A percentile compares a stretch with the other conserved stretches of the same genome.
Evolutionary conservation across 2,797 vertebrate genomes (phyloP).

Genomic region (Melanotaenia nigrans): DNA sequence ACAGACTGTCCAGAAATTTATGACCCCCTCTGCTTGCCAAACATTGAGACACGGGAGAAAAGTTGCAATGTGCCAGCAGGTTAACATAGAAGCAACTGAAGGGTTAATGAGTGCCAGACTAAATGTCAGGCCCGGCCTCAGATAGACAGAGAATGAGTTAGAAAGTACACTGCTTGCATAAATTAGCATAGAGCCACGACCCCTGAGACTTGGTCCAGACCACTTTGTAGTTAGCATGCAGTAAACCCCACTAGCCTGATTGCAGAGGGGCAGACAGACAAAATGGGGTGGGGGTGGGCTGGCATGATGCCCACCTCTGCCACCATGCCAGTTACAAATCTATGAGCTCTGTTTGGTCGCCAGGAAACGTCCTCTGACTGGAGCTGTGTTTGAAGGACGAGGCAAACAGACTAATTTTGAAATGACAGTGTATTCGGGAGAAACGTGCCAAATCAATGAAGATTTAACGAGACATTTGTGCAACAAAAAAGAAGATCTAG

Average conservation of each 20-base stretch:
- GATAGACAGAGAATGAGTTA: conserved; percentile 51
- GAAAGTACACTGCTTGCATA: conserved; percentile 73
- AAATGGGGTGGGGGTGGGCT: conserved; percentile 51
- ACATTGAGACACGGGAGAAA: conserved; percentile 13
- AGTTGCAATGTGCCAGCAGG: conserved; percentile 22
- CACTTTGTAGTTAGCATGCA: conserved; percentile 79
- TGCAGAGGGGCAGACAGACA: conserved; percentile 74
- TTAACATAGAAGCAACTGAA: conserved; percentile 45
- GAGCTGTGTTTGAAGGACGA: conserved; percentile 34
- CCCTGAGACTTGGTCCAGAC: conserved; percentile 70
- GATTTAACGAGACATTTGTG: conserved; percentile 37
- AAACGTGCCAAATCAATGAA: conserved; percentile 33
- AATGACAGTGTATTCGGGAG: conserved; percentile 25
- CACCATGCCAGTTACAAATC: conserved; percentile 70
- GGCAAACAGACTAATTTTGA: conserved; percentile 45
- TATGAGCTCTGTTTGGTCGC: conserved; percentile 55
- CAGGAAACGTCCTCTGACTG: conserved; percentile 57
- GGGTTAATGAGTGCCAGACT: conserved; percentile 74
- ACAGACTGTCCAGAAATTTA: not conserved
- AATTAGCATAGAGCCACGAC: conserved; percentile 78
- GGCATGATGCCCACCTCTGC: conserved; percentile 72
- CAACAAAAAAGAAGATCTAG: conserved; percentile 1
- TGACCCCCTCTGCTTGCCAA: not conserved
- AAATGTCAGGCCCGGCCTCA: conserved; percentile 65
- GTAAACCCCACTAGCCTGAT: conserved; percentile 77